Evolutionary conservation across 2,113 vertebrate species (phyloP), one percentile per base, ranked within the genome.

Genomic region (Zapornia atra): DNA sequence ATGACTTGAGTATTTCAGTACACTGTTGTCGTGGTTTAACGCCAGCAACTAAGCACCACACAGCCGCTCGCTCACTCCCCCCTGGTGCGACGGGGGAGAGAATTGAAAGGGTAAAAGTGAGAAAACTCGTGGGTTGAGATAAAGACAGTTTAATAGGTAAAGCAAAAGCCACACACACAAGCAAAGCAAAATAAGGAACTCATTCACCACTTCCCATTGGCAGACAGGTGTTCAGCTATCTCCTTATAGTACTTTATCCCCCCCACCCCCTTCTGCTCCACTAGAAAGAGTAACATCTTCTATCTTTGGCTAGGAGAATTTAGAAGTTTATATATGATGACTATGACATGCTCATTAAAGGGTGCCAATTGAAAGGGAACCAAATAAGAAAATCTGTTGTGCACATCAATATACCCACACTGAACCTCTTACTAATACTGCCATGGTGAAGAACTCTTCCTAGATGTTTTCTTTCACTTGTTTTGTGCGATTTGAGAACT

Each of bases 311-410:
- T 69, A 82, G 34, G 61, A 91, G 92, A 89, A 95, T 82, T 83
- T 75, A 84, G 88, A 69, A 84, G 68, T 88, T n/a, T 95, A 53
- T 81, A 75, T 92, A 88, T 84, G 82, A 86, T 86, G 69, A 86
- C 33, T 77, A 82, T 65, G 86, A 92, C 81, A 89, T 31, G 40
- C 77, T 94, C 65, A 68, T 88, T 88, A 64, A 12, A 90, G 71
- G 40, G 65, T 92, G 76, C 79, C 75, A 93, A 10, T 10, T 95
- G 90, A 95, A 93, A 94, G 46, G 51, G 68, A 90, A 91, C 42
- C 69, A 86, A 91, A 86, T 70, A 86, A 86, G 70, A 94, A 94
- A 96, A 93, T 94, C 94, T 92, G 81, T 82, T 94, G 80, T 87
- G 44, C 73, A 7, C 86, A 78, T 94, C 9, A 4, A 22, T 69